Conservation (phyloP, 1,140 invertebrate genomes). For the Hyles euphorbiae region DNA sequence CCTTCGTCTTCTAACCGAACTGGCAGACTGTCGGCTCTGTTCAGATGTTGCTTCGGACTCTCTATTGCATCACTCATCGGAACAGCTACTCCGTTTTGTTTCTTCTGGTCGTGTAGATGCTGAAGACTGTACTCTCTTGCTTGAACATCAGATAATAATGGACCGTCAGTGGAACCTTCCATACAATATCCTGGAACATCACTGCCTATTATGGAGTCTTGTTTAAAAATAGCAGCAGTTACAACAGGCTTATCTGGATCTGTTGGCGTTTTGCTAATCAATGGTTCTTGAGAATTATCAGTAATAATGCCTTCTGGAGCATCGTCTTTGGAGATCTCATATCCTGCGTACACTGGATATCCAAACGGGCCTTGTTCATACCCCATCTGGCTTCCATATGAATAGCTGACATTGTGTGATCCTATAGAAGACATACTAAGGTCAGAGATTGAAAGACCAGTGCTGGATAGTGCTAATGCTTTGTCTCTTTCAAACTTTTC, state of each 20-base stretch:
- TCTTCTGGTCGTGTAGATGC: conserved; percentile 64
- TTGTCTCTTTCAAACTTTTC: conserved; percentile 48
- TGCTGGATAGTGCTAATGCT: conserved; percentile 75
- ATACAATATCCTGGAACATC: conserved; percentile 68
- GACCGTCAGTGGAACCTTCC: conserved; percentile 70
- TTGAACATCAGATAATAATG: conserved; percentile 70
- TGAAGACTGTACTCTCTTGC: conserved; percentile 68
- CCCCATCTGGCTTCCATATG: conserved; percentile 85
- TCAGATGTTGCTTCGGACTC: conserved; percentile 46
- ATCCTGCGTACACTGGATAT: conserved; percentile 78
- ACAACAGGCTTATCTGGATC: conserved; percentile 80
- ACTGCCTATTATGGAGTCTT: conserved; percentile 73
- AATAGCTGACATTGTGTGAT: conserved; percentile 83
- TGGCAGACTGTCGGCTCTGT: conserved; percentile 60
- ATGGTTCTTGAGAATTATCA: conserved; percentile 65
- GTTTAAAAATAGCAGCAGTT: conserved; percentile 80
- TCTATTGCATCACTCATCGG: conserved; percentile 55
- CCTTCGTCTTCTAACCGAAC: conserved; percentile 53
- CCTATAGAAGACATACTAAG: conserved; percentile 82
- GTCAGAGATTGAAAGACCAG: conserved; percentile 85
- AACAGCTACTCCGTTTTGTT: conserved; percentile 60
- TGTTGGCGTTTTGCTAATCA: conserved; percentile 66
- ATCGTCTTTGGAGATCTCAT: conserved; percentile 75
- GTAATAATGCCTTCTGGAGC: conserved; percentile 55
- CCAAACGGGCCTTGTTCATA: conserved; percentile 83